Evolutionary conservation across 2,113 vertebrate genomes (phyloP), one percentile per base, ranked within the genome.

Genomic region (Polypterus senegalus): DNA sequence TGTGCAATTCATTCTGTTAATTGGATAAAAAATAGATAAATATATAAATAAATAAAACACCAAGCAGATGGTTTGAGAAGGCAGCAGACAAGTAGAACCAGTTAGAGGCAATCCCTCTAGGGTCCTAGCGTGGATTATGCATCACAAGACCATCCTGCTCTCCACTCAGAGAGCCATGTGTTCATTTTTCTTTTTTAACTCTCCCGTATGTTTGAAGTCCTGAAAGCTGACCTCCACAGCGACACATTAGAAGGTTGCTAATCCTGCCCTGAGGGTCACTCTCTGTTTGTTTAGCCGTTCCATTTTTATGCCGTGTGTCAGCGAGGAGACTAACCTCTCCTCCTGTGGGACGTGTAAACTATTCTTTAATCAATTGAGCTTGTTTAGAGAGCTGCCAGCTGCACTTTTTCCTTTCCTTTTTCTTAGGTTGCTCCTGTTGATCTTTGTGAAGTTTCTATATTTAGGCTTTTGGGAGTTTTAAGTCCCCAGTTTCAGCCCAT

Each of bases 321-420:
- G 71, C 56, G 66, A 62, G 9, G 54, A 57, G 51, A 67, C 59
- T 68, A 78, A 66, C 68, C 44, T 3, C 63, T 66, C 69, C 63
- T 84, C 83, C 84, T 68, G 43, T 3, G 81, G 77, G 77, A 80
- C 74, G 74, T 47, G 69, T 82, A 70, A 71, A 57, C 71, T 48
- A 69, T 61, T 70, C 63, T 65, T 79, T 79, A 76, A 77, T 69
- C 57, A 53, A 65, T 73, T 64, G 63, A 75, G 75, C 77, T 59
- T 78, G 69, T 70, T 60, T 65, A 70, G 55, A 71, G 72, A 73
- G 57, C 7, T 66, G 66, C 67, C 65, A 69, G 69, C 63, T 67
- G 65, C 68, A 58, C 11, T 60, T 59, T 49, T 47, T 27, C 27
- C 27, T 27, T 27, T 27, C 27, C 27, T 27, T 27, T 27, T 27